These are phyloP conservation scores for Todiramphus saurophagus DNA, from an alignment of 2,113 vertebrate species.

Conservation along the genomic window DNA sequence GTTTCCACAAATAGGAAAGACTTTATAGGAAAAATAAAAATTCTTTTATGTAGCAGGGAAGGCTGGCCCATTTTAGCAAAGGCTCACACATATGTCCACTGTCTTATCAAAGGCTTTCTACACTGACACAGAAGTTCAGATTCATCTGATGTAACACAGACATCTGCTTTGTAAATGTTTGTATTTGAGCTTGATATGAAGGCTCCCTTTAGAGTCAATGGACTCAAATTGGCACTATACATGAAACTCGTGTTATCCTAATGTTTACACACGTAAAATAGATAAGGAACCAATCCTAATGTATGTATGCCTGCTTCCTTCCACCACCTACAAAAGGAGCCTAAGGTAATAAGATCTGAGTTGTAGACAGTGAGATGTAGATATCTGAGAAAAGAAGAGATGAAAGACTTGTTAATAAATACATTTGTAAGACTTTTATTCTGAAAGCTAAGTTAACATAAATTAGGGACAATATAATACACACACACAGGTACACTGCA, in stretches of 20 bases:
- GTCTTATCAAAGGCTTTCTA: not conserved
- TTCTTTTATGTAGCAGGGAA: not conserved
- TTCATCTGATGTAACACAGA: not conserved
- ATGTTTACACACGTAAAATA: not conserved
- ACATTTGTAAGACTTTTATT: fast-evolving
- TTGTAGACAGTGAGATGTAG: not conserved
- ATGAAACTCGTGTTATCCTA: not conserved
- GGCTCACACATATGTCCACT: not conserved
- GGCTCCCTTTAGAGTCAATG: not conserved
- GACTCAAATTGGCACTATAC: not conserved
- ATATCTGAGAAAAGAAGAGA: not conserved
- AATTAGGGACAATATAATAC: not conserved
- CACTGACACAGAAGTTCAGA: not conserved
- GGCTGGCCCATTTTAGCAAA: not conserved
- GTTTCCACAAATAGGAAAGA: not conserved
- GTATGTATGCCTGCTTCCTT: not conserved
- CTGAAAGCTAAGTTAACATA: not conserved
- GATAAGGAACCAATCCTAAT: not conserved
- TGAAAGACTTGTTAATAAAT: not conserved
- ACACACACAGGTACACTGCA: not conserved
- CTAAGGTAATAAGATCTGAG: not conserved
- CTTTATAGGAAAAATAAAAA: not conserved
- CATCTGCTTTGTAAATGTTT: not conserved
- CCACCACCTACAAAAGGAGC: not conserved
- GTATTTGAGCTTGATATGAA: not conserved